Conservation (phyloP, 2,797 vertebrate species). For the Arctocebus calabarensis region DNA sequence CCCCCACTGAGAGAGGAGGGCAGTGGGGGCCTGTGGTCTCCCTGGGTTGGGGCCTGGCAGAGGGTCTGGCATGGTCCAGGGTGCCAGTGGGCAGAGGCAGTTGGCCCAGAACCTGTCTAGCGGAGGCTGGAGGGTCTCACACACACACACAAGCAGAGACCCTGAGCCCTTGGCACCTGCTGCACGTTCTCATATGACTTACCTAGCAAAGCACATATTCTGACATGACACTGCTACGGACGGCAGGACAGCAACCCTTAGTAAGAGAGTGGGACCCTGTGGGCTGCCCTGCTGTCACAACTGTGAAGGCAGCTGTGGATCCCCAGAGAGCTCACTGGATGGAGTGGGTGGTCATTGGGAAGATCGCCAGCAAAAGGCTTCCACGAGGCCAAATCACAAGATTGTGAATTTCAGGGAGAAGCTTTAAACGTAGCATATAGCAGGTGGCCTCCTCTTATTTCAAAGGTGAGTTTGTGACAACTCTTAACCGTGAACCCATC, state of each 20-base stretch:
- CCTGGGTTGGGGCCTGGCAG: too few species aligned
- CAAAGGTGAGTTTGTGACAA: neutral
- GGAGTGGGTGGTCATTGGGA: rapidly evolving
- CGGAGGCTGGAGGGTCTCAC: neutral
- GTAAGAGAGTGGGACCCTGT: too few species aligned
- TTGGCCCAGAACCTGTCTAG: neutral
- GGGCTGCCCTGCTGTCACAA: neutral
- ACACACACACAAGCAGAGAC: neutral
- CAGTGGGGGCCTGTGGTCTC: neutral
- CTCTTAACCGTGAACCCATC: rapidly evolving
- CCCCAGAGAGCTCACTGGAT: neutral
- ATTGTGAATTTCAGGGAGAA: neutral
- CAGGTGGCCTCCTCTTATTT: neutral
- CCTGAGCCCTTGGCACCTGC: neutral
- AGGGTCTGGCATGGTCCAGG: neutral
- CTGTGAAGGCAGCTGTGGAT: neutral
- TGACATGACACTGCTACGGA: too few species aligned
- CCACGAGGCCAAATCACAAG: neutral
- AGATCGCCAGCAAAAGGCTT: neutral
- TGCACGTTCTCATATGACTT: neutral
- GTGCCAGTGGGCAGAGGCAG: neutral
- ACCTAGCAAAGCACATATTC: neutral
- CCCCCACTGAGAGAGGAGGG: neutral
- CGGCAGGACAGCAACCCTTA: neutral
- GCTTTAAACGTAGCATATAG: neutral